These are phyloP conservation scores for Helobdella robusta DNA, from an alignment of 2,888 invertebrate species.

Conservation along the genomic window DNA sequence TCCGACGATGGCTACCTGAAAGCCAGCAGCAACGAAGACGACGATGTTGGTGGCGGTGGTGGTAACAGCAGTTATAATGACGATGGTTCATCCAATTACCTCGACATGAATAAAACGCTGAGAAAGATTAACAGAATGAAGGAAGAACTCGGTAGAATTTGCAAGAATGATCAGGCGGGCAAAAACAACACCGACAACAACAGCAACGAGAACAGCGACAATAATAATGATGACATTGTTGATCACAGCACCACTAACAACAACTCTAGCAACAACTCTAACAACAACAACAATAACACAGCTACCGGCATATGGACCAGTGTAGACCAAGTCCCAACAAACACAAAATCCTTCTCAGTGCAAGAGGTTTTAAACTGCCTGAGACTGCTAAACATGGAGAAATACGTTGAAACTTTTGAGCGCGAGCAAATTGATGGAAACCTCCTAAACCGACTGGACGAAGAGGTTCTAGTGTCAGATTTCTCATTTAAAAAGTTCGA, in stretches of 20 bases:
- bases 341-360: conserved; percentile 17
- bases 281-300: background rate
- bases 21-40: too few species aligned
- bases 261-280: background rate
- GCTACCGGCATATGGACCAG: background rate
- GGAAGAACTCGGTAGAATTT: too few species aligned
- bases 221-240: background rate
- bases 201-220: background rate
- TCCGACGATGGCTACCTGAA: too few species aligned
- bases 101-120: too few species aligned
- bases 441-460: conserved; percentile 21
- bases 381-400: conserved; percentile 24
- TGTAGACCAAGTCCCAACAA: conserved; percentile 22
- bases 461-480: conserved; percentile 16
- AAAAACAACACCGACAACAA: background rate
- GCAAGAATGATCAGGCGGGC: background rate
- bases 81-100: too few species aligned
- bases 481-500: conserved; percentile 25
- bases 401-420: conserved; percentile 19
- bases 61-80: too few species aligned
- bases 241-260: background rate
- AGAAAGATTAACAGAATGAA: too few species aligned
- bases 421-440: conserved; percentile 27
- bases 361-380: conserved; percentile 22
- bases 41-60: too few species aligned